Base-by-base conservation (phyloP, 1,140 invertebrate species). In the Gonatopus flavifemur region DNA sequence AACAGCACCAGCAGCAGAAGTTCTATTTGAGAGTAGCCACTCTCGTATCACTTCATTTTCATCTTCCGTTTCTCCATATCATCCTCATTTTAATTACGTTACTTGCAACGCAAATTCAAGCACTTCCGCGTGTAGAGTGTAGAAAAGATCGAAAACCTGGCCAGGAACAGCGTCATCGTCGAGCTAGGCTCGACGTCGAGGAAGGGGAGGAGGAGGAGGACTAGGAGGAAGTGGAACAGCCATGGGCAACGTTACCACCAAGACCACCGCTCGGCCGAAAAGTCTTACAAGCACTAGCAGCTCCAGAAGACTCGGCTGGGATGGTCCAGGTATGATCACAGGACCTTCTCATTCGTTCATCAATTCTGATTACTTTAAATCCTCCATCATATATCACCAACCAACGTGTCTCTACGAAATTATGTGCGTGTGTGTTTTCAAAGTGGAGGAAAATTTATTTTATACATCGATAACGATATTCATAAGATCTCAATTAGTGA, bases 271-370 rank as follows among this genome's bases (percentile, higher is more conserved):
- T 49, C 56, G n/a, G n/a, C n/a, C n/a, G 12, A 69, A 57, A 47
- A 56, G 50, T 40, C 31, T 64, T 33, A 20, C 57, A 12, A 24
- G 47, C 49, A 47, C 56, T 39, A 54, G 61, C 33, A 49, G 42
- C 40, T 49, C 57, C 20, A 76, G 60, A 40, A 72, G 64, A 44
- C 55, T 66, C 25, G 71, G 70, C 39, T 76, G 73, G 73, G 70
- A 70, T 44, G 67, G 66, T 57, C 57, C 74, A 71, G 73, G 74
- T 76, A 76, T n/a, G n/a, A n/a, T n/a, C n/a, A n/a, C n/a, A n/a
- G n/a, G n/a, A n/a, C n/a, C n/a, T n/a, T n/a, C n/a, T n/a, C n/a
- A n/a, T n/a, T n/a, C n/a, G n/a, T n/a, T n/a, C n/a, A n/a, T n/a
- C n/a, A n/a, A n/a, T n/a, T n/a, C n/a, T n/a, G n/a, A n/a, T n/a